Conservation (phyloP, 2,113 vertebrate species). For the Eretmodus cyanostictus region DNA sequence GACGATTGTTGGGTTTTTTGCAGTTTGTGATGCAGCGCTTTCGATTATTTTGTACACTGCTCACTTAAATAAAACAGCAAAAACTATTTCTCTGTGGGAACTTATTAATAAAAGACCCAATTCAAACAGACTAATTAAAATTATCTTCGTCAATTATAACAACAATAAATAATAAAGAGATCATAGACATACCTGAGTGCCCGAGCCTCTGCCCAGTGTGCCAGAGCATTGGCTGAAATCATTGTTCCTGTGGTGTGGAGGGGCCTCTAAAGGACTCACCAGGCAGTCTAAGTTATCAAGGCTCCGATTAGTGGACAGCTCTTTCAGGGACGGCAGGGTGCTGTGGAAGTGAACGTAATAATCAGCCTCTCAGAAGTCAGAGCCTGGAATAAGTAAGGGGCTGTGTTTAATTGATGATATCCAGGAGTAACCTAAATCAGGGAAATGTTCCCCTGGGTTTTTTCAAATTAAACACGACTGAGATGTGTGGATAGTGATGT, state of each 20-base stretch:
- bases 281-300: constrained; percentile 93
- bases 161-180: neutral
- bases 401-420: constrained; percentile 36
- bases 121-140: neutral
- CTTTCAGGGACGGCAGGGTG: constrained; percentile 72
- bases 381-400: neutral
- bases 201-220: constrained; percentile 67
- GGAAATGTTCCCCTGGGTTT: constrained; percentile 18
- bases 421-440: constrained; percentile 15
- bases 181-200: constrained; percentile 43
- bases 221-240: constrained; percentile 85
- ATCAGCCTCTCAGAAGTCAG: constrained; percentile 11
- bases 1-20: neutral
- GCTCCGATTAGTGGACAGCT: constrained; percentile 81
- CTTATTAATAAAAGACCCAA: neutral
- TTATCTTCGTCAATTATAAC: neutral
- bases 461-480: constrained; percentile 28
- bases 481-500: constrained; percentile 23
- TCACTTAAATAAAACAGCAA: neutral
- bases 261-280: constrained; percentile 82
- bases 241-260: constrained; percentile 84
- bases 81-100: neutral
- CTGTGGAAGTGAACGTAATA: constrained; percentile 40
- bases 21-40: neutral
- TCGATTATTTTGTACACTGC: neutral